Evolutionary conservation across 2,113 vertebrate genomes (phyloP).

Genomic region (Caretta caretta): DNA sequence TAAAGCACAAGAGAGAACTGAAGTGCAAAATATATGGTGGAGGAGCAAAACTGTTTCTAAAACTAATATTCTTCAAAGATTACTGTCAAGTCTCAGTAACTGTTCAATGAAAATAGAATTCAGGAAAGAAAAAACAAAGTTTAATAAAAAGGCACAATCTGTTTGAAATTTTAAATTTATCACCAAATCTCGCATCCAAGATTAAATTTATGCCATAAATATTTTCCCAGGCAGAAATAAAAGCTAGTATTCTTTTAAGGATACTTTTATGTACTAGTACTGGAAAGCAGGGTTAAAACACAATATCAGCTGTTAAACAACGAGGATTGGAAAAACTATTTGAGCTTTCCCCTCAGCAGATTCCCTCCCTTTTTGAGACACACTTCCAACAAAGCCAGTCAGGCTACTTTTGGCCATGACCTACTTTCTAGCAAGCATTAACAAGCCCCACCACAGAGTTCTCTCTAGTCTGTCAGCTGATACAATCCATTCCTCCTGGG

Average conservation of each 20-base stretch:
- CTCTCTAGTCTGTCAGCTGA: background rate
- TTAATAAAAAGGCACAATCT: constrained; percentile 34
- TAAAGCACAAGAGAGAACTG: background rate
- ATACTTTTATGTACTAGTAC: constrained; percentile 43
- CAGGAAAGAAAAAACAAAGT: background rate
- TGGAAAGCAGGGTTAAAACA: constrained; percentile 39
- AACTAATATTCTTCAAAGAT: background rate
- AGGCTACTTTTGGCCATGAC: constrained; percentile 66
- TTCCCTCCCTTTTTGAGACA: background rate
- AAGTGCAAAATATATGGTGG: background rate
- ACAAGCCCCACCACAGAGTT: background rate
- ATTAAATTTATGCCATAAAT: constrained; percentile 2
- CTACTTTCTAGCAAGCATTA: constrained; percentile 44
- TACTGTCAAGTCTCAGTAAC: background rate
- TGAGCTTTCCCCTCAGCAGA: constrained; percentile 29
- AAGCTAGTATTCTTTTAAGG: constrained; percentile 36
- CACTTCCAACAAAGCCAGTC: constrained; percentile 34
- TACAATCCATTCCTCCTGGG: background rate
- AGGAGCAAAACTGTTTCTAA: background rate
- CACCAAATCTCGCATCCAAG: background rate
- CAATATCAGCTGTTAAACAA: constrained; percentile 61
- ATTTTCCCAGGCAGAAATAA: constrained; percentile 33
- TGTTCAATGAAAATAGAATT: background rate
- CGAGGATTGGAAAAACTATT: background rate
- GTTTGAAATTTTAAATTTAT: constrained; percentile 43